Base-by-base conservation (phyloP, 2,113 vertebrate species). In the Oryzias curvinotus region DNA sequence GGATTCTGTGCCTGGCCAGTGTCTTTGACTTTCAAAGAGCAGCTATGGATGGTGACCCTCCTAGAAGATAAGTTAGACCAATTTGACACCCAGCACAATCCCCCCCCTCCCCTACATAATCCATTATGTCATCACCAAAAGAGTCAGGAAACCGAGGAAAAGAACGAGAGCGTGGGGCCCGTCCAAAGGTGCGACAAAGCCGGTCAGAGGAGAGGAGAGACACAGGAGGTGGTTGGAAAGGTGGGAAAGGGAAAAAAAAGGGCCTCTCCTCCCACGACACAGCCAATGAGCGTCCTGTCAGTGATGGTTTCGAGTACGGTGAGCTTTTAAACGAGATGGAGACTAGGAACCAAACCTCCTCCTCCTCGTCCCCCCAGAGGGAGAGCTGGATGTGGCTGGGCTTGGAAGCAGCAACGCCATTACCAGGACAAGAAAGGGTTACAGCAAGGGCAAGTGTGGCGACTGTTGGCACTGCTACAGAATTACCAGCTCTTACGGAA, bases 161-260 rank as follows among this genome's bases (percentile, higher is more conserved):
- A 53, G 87, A 89, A 46, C 62, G 87, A 58, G 91, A 91, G 59
- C 74, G 89, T 5, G 92, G 91, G 0, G 92, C 93, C 4, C 89
- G 92, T 14, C 93, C 93, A 5, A 94, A 94, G 74, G 91, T 92
- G 21, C 89, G 92, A 17, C 88, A 90, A 62, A 93, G 92, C 54
- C 88, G 89, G 1, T 92, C 91, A 0, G 89, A 91, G 63, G 92
- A 92, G 69, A 85, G 89, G 55, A 79, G 85, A 42, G 88, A 89
- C 15, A 44, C 80, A 0, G 85, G 85, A 3, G 60, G 73, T 0
- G 80, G 79, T 12, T 69, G 79, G 14, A 92, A 88, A 70, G 68
- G 68, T 25, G 71, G 73, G 47, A 87, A 89, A 50, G 80, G 82
- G 7, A 91, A 89, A 81, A 91, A 91, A 65, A 93, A 91, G 71